A percentile compares a stretch with the other conserved stretches of the same genome.
phyloP scores from a whole-genome alignment of 1,140 invertebrate genomes.

The Drosophila sp. region DNA sequence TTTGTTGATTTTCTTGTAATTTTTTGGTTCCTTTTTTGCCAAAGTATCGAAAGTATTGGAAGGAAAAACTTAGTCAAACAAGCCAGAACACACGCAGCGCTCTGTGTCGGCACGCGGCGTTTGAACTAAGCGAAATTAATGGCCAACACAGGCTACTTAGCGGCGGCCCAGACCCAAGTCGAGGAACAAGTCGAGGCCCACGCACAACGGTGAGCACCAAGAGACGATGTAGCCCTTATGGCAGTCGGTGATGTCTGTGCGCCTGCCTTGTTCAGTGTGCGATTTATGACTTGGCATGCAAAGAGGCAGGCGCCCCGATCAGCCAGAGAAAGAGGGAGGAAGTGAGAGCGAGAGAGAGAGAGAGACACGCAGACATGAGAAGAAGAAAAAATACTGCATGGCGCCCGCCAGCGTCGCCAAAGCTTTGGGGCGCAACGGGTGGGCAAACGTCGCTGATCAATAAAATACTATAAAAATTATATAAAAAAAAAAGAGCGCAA shows the following conservation, averaged over 20 bases:
- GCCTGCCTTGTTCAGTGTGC: conserved; percentile 64
- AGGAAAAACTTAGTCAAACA: neutral
- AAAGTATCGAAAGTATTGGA: neutral
- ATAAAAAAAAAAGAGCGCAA: conserved; percentile 36
- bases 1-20: neutral
- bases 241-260: conserved; percentile 33
- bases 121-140: conserved; percentile 82
- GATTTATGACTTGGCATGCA: conserved; percentile 81
- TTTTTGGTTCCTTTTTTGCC: neutral
- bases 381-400: conserved; percentile 50
- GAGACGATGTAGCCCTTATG: conserved; percentile 57
- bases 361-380: conserved; percentile 11
- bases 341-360: neutral
- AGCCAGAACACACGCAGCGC: conserved; percentile 71
- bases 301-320: conserved; percentile 40
- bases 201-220: conserved; percentile 17
- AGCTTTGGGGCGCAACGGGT: conserved; percentile 53
- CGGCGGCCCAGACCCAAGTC: conserved; percentile 58
- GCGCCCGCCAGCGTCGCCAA: conserved; percentile 68
- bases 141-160: conserved; percentile 83
- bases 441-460: conserved; percentile 46
- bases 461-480: conserved; percentile 58
- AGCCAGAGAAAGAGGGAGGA: conserved; percentile 13
- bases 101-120: conserved; percentile 65
- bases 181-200: conserved; percentile 18